Evolutionary conservation across 2,888 invertebrate species (phyloP), one percentile per base, ranked within the genome.

Genomic region (Nymphalis urticae): DNA sequence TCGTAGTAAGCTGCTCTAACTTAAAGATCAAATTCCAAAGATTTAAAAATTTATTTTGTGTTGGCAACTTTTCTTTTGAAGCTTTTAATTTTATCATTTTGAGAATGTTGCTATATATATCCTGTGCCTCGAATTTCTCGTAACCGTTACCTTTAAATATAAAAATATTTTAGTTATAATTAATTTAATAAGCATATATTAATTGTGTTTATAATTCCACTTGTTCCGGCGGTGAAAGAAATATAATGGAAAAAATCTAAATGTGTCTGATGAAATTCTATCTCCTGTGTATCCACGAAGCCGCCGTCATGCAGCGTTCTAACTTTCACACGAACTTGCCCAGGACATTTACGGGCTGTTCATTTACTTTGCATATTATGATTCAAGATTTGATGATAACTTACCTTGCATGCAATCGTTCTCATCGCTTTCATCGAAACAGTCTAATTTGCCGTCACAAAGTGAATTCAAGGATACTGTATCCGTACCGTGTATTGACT

Each of bases 391-490:
- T 42, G 42, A 4, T 42, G 13, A 4, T 42, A 53, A 27, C 70
- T 72, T 80, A 88, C 88, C 85, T 72, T 64, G 63, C n/a, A 73
- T 72, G 73, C 92, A 92, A 56, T 68, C 79, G 32, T 47, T 75
- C 77, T 92, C 92, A 75, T 92, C 92, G 42, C 82, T 79, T 76
- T 88, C 85, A 75, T 90, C 89, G 64, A 77, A 82, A 73, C 92
- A 92, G 69, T 92, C 92, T 19, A 84, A 71, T 84, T 89, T 90
- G 0, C 92, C 91, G 70, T 92, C 90, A 72, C 92, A 91, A 51
- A 91, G 59, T 1, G 75, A 72, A 73, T 85, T 80, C 17, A 91
- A 61, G 2, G 83, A 62, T 9, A 91, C 76, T 58, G 77, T 78
- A 17, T 73, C 74, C 1, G 75, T 74, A 0, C 78, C 79, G 48